Percentiles rank a stretch among this genome's conserved stretches.
These are phyloP conservation scores for Thecophora atra DNA, from an alignment of 2,888 invertebrate genomes.

Conservation along the genomic window DNA sequence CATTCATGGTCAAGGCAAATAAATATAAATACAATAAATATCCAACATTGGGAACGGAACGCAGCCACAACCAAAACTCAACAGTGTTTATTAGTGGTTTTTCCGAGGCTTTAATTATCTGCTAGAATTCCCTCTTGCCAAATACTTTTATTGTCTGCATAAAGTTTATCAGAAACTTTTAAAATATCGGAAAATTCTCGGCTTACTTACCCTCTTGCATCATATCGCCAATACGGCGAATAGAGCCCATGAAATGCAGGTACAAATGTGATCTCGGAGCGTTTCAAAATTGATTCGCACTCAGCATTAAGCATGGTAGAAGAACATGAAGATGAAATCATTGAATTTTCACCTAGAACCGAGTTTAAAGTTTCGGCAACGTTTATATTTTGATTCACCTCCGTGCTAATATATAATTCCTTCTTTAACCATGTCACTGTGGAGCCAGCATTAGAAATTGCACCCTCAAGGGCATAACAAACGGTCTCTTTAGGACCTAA, in stretches of 20 bases:
- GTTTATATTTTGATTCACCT: conserved; percentile 62
- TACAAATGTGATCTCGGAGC: conserved; percentile 90
- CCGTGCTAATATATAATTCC: conserved; percentile 80
- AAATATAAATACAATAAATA: too few relatives aligned
- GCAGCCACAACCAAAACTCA: too few relatives aligned
- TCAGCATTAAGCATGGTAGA: conserved; percentile 60
- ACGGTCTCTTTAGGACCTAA: conserved; percentile 77
- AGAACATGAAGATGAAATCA: conserved; percentile 64
- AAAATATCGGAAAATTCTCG: background rate
- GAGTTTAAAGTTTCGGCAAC: conserved; percentile 60
- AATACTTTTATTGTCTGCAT: too few relatives aligned
- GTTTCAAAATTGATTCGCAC: conserved; percentile 62
- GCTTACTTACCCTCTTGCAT: conserved; percentile 76
- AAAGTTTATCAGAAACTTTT: too few relatives aligned
- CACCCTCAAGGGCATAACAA: conserved; percentile 91
- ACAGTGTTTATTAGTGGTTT: too few relatives aligned
- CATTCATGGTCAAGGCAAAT: too few relatives aligned
- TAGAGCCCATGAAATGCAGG: conserved; percentile 97
- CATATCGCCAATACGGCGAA: conserved; percentile 95
- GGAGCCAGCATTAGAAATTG: conserved; percentile 85
- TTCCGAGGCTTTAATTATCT: too few relatives aligned
- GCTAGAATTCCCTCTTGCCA: too few relatives aligned
- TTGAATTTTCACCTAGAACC: conserved; percentile 61
- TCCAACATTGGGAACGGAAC: too few relatives aligned
- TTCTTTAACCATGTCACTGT: conserved; percentile 91